Conservation (phyloP, 1,140 invertebrate species). For the Heliconius hermathena region DNA sequence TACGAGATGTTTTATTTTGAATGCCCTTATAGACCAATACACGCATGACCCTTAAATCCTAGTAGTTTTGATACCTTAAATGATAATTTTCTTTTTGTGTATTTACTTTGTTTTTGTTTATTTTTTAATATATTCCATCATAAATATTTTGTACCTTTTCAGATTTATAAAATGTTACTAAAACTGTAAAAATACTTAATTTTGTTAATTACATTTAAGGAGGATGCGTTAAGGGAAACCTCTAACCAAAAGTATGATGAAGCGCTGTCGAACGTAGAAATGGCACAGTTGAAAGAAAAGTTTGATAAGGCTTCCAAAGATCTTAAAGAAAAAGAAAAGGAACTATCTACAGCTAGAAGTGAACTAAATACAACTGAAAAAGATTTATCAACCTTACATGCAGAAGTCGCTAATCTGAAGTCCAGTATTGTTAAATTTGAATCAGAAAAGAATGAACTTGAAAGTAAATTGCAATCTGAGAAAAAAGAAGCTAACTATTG, state of each 20-base stretch:
- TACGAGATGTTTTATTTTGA: conserved; percentile 1
- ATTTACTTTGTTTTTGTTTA: background rate
- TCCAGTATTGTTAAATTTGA: conserved; percentile 85
- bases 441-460: conserved; percentile 82
- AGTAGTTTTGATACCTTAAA: background rate
- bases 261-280: conserved; percentile 79
- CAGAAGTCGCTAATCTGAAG: conserved; percentile 80
- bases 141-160: background rate
- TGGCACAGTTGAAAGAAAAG: conserved; percentile 81
- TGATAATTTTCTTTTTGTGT: background rate
- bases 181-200: background rate
- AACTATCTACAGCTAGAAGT: conserved; percentile 59
- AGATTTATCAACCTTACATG: conserved; percentile 79
- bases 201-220: conserved; percentile 57
- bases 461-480: conserved; percentile 82
- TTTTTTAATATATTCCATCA: background rate
- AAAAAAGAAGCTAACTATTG: conserved; percentile 83
- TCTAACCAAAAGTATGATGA: conserved; percentile 81
- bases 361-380: conserved; percentile 67
- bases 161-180: background rate
- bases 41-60: conserved; percentile 23
- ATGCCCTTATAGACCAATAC: background rate
- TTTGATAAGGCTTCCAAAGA: conserved; percentile 70
- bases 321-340: conserved; percentile 70
- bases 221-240: conserved; percentile 79